These are phyloP conservation scores for Protophormia terraenovae DNA, from an alignment of 2,888 invertebrate species.

Conservation along the genomic window DNA sequence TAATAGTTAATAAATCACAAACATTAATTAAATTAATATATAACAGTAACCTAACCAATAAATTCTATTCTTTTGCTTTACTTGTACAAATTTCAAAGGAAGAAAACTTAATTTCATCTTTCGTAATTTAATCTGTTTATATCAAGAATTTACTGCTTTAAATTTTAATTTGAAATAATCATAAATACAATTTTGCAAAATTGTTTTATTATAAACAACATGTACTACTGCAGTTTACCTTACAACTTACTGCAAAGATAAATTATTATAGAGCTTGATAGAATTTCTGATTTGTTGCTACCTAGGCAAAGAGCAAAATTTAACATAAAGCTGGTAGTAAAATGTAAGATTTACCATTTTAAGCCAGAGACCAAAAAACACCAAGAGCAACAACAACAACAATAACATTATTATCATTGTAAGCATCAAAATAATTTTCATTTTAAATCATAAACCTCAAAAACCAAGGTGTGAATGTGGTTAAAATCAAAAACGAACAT, in stretches of 20 bases:
- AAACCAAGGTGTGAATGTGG: constrained; percentile 58
- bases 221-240: neutral
- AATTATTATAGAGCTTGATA: neutral
- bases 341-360: neutral
- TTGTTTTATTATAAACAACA: too few relatives aligned
- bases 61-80: too few relatives aligned
- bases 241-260: neutral
- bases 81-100: too few relatives aligned
- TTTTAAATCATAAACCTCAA: constrained; percentile 52
- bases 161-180: too few relatives aligned
- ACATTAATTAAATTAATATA: neutral
- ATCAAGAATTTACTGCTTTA: too few relatives aligned
- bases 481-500: neutral
- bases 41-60: too few relatives aligned
- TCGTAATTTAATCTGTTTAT: too few relatives aligned
- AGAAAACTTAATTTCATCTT: too few relatives aligned
- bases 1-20: neutral
- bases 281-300: neutral
- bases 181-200: too few relatives aligned
- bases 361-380: neutral
- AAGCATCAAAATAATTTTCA: constrained; percentile 17
- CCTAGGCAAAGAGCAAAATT: neutral
- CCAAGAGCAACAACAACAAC: neutral
- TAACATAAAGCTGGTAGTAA: neutral
- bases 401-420: neutral